phyloP scores from a whole-genome alignment of 2,888 invertebrate genomes.

The Habrosyne pyritoides region DNA sequence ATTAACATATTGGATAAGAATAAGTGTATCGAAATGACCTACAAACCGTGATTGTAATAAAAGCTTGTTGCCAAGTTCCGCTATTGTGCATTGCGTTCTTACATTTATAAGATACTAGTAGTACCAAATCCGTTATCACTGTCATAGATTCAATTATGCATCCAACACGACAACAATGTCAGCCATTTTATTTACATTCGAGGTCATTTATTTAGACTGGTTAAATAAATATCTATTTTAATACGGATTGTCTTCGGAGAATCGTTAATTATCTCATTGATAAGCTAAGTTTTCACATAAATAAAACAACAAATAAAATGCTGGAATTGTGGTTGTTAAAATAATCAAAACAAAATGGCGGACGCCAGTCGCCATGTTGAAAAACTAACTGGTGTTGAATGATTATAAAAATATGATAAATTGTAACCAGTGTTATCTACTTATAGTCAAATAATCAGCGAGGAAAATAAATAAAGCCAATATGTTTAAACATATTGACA shows the following conservation, averaged over 20 bases:
- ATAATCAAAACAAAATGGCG: background rate
- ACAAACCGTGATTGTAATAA: background rate
- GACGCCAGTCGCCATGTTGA: background rate
- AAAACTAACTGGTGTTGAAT: background rate
- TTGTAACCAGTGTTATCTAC: background rate
- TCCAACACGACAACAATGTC: background rate
- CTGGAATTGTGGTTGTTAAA: background rate
- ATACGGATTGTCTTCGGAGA: background rate
- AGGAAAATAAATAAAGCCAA: background rate
- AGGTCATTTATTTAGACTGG: background rate
- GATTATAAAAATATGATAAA: background rate
- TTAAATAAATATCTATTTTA: background rate
- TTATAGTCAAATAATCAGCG: background rate
- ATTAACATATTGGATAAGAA: background rate
- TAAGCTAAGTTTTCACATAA: background rate
- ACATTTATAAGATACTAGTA: background rate
- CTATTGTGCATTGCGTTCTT: background rate
- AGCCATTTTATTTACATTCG: background rate
- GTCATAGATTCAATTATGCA: background rate
- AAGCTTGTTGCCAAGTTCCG: background rate
- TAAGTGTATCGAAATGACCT: background rate
- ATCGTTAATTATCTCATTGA: background rate
- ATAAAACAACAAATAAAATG: background rate
- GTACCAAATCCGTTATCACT: background rate
- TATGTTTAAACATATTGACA: background rate